These are phyloP conservation scores for Parasteatoda tepidariorum DNA, from an alignment of 1,140 invertebrate genomes.

Conservation along the genomic window DNA sequence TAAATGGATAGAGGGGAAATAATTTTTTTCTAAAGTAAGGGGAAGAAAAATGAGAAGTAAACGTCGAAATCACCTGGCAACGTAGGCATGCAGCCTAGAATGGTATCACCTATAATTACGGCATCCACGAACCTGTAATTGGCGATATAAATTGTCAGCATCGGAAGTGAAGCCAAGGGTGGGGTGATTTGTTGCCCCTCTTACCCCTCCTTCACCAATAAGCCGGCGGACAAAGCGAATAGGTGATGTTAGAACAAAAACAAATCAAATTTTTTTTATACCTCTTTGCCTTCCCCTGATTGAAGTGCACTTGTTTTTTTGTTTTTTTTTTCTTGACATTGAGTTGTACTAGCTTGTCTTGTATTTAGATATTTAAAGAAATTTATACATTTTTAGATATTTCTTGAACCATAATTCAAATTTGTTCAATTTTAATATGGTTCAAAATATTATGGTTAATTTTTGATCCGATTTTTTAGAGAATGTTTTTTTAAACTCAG, in stretches of 20 bases:
- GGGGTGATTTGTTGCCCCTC: not conserved
- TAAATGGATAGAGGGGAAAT: too few species aligned
- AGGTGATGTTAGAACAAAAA: not conserved
- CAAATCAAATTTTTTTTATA: not conserved
- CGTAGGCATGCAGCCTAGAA: slow-evolving; percentile 39
- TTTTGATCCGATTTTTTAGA: too few species aligned
- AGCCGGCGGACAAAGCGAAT: slow-evolving; percentile 13
- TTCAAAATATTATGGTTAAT: too few species aligned
- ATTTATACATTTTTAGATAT: too few species aligned
- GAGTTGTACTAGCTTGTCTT: not conserved
- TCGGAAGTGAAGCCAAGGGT: slow-evolving; percentile 37
- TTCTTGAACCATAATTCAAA: too few species aligned
- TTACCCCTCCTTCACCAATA: not conserved
- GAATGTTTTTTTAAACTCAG: too few species aligned
- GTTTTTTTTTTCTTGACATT: not conserved
- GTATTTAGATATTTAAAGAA: too few species aligned
- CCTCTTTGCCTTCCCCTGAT: not conserved
- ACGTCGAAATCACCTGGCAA: not conserved
- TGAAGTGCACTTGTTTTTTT: not conserved
- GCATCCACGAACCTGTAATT: slow-evolving; percentile 47
- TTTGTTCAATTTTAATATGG: too few species aligned
- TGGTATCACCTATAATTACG: slow-evolving; percentile 45
- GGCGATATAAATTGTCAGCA: slow-evolving; percentile 54
- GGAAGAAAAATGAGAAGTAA: too few species aligned
- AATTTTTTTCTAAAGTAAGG: too few species aligned